Conservation (phyloP, 2,797 vertebrate species). For the Sebastiscus tertius region DNA sequence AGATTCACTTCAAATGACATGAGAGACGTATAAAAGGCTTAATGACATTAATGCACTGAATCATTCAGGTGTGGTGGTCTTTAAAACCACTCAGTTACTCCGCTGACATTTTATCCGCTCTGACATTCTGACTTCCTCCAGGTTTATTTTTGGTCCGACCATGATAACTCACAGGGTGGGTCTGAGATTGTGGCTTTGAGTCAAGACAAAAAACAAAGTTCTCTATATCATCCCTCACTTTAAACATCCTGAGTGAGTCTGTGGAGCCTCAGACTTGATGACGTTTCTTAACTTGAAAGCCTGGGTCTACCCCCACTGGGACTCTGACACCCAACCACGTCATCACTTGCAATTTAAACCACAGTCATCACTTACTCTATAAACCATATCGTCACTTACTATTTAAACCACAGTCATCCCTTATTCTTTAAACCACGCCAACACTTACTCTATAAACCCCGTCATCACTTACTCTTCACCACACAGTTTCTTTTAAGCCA, state of each 20-base stretch:
- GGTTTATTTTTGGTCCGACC: constrained; percentile 28
- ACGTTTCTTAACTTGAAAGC: not conserved
- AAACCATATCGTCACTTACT: not conserved
- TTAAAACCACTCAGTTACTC: constrained; percentile 4
- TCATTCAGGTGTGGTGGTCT: not conserved
- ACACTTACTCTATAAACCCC: too few relatives aligned
- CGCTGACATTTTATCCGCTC: constrained; percentile 16
- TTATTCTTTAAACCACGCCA: too few relatives aligned
- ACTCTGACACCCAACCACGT: not conserved
- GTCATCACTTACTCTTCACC: too few relatives aligned
- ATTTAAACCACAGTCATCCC: not conserved
- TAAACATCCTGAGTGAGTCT: constrained; percentile 5
- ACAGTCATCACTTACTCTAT: constrained; percentile 1
- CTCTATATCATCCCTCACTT: not conserved
- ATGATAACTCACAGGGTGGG: constrained; percentile 35
- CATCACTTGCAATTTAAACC: not conserved
- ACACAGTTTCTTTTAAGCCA: not conserved
- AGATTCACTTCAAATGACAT: not conserved
- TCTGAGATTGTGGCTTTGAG: constrained; percentile 36
- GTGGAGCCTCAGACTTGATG: constrained; percentile 20
- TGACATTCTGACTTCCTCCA: not conserved
- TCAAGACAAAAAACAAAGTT: not conserved
- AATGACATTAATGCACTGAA: not conserved
- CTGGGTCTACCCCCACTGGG: not conserved
- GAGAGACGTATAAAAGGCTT: not conserved